Evolutionary conservation across 2,113 vertebrate species (phyloP).

Genomic region (Propithecus coquereli): DNA sequence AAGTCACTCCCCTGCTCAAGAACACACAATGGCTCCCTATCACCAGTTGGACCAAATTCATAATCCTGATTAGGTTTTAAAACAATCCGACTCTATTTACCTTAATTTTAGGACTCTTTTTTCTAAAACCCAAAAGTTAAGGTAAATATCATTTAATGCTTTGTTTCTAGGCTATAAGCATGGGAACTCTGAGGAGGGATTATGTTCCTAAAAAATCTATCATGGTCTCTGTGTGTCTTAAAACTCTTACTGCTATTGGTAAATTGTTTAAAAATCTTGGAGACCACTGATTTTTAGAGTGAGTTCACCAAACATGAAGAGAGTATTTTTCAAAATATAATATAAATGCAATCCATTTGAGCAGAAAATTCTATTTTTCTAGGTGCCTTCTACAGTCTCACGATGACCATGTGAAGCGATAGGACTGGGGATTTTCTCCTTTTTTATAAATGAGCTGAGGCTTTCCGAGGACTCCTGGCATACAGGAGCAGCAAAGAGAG

Average conservation of each 20-base stretch:
- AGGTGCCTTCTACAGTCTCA: too few species aligned
- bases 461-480: not conserved
- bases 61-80: not conserved
- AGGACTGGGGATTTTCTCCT: not conserved
- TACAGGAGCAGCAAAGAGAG: not conserved
- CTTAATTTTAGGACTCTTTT: not conserved
- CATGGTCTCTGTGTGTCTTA: not conserved
- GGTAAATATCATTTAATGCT: not conserved
- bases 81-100: not conserved
- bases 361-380: not conserved
- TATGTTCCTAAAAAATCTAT: not conserved
- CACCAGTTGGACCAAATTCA: not conserved
- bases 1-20: not conserved
- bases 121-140: not conserved
- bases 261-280: not conserved
- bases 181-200: not conserved
- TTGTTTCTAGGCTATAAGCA: not conserved
- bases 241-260: not conserved
- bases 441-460: not conserved
- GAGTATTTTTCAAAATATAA: not conserved
- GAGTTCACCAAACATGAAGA: not conserved
- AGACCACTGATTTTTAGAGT: not conserved
- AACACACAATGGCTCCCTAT: not conserved
- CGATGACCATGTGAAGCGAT: not conserved
- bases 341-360: not conserved